Percentiles rank a stretch among this genome's conserved stretches.
phyloP scores from a whole-genome alignment of 2,113 vertebrate genomes.

The Hyla sarda region DNA sequence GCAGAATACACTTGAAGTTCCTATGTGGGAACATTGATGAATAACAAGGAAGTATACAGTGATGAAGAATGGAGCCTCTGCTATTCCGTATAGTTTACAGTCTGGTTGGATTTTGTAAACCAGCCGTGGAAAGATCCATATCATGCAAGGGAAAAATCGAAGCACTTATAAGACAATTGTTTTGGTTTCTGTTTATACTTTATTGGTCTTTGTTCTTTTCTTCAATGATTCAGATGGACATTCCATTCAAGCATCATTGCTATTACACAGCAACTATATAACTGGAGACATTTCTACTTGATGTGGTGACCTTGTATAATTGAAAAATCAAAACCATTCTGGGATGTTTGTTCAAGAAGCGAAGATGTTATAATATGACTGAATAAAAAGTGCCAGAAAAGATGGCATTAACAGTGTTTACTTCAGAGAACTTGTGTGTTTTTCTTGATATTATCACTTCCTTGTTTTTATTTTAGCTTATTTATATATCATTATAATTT shows the following conservation, averaged over 20 bases:
- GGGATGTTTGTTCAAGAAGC: slow-evolving; percentile 57
- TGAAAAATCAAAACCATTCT: slow-evolving; percentile 57
- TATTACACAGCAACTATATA: slow-evolving; percentile 38
- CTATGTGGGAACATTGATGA: too few relatives aligned
- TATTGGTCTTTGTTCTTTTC: slow-evolving; percentile 50
- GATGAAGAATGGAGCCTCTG: too few relatives aligned
- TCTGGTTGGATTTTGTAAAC: slow-evolving; percentile 12
- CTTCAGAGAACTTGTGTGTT: background rate
- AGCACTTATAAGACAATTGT: slow-evolving; percentile 42
- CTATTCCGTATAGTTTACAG: too few relatives aligned
- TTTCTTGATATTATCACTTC: background rate
- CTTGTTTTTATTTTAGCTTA: background rate
- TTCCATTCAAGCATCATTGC: slow-evolving; percentile 18
- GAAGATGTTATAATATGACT: slow-evolving; percentile 55
- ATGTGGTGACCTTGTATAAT: slow-evolving; percentile 56
- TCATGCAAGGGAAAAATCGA: slow-evolving; percentile 40
- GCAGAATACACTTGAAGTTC: too few relatives aligned
- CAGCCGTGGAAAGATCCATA: slow-evolving; percentile 35
- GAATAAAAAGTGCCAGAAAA: slow-evolving; percentile 58
- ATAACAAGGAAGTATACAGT: too few relatives aligned
- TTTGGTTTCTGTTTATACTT: slow-evolving; percentile 51
- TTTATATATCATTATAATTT: too few relatives aligned
- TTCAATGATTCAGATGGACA: slow-evolving; percentile 48
- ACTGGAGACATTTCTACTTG: slow-evolving; percentile 36
- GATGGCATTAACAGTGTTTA: background rate